Base-by-base conservation (phyloP, 2,797 vertebrate species). In the Ctenosaura bakeri region DNA sequence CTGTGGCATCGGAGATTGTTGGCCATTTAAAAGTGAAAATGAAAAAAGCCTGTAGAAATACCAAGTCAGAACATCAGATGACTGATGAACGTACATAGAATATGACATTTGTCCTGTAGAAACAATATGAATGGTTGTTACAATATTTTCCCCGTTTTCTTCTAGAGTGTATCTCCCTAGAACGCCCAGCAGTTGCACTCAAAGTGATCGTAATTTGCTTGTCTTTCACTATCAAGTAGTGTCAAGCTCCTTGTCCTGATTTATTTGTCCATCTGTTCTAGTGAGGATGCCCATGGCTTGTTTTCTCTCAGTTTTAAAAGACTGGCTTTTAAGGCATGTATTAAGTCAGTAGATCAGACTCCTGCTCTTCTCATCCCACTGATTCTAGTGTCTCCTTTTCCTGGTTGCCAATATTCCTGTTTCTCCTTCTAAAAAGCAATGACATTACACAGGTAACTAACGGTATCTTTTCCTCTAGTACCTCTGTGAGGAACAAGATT, bases 171-270 rank as follows among this genome's bases (percentile, higher is more conserved):
- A 69, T 69, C 2, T 69, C 20, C 29, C 9, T 69, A 69, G 62
- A 64, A 64, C 6, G 24, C 62, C 62, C 62, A 64, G 22, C 66
- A 69, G 9, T 69, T 69, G 9, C 29, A 77, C 64, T 64, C 0
- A 76, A 76, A 38, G 35, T 76, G 73, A 0, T 38, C 26, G 91
- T 94, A 83, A 69, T 32, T 69, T 69, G 66, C 66, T 10, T 69
- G 66, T 69, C 29, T 69, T 32, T 32, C 35, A 3, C 90, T 83
- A 87, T 64, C 79, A 93, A 29, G 87, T 90, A 79, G 73, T 35
- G 91, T 88, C 64, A 0, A 4, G 69, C 90, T 91, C 87, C 85
- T 89, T 85, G 16, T 69, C 62, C 92, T 79, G n/a, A 73, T 92
- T 90, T 52, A 35, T 71, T 86, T 93, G 73, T 62, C 0, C 56